Base-by-base conservation (phyloP, 2,797 vertebrate species). In the Girardinus metallicus region DNA sequence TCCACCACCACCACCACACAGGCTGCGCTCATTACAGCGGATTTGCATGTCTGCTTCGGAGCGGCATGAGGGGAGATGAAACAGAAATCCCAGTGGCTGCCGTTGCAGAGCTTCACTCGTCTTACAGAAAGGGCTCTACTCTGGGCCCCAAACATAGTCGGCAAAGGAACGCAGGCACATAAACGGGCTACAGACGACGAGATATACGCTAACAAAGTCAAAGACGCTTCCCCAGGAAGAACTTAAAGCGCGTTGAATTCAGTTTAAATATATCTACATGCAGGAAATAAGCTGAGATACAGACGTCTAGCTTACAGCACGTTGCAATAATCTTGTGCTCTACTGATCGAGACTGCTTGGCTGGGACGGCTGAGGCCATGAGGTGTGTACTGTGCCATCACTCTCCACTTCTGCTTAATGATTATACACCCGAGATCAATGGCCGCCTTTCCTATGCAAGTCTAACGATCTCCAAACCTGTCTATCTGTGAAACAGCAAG, bases 11-110 rank as follows among this genome's bases (percentile, higher is more conserved):
- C 81, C 90, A 92, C 75, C 84, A 90, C 92, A 91, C 91, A 87
- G 90, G 81, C 91, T 93, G 92, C 86, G 76, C 94, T 96, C 94
- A 94, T 95, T 95, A 95, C 89, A 88, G 92, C 86, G 82, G 93
- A 96, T 96, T 95, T 96, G 94, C 94, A 95, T 95, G 95, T 95
- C 92, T 96, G 93, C 93, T 94, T 90, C 88, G 87, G 88, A 93
- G 94, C 88, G 85, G 90, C 87, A 92, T 81, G 91, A 93, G 88
- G 85, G 74, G 91, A 95, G 92, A 95, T 93, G 95, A 95, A 95
- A 95, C 92, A 92, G 87, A 95, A 95, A 92, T 95, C 94, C 94
- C 93, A 93, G 90, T 94, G 91, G 92, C 90, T 92, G 91, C 90
- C 88, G 92, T 92, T 93, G 90, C 91, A 91, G 89, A 94, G 93